Evolutionary conservation across 2,888 invertebrate genomes (phyloP).

Genomic region (Lottia scabra): DNA sequence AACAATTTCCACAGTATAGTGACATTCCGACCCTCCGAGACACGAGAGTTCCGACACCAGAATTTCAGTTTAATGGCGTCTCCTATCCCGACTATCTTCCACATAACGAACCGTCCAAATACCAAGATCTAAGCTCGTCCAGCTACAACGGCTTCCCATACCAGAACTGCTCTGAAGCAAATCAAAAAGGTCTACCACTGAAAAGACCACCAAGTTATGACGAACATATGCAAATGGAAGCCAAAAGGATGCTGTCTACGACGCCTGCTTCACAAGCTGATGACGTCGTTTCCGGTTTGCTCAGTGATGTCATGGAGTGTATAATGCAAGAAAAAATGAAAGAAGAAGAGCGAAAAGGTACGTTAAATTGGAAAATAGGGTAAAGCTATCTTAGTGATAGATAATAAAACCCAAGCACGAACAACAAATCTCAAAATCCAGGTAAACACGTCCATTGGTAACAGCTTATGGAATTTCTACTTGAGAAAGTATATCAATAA

Average conservation of each 20-base stretch:
- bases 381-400: too few species aligned
- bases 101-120: background rate
- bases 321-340: slow-evolving; percentile 6
- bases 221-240: slow-evolving; percentile 9
- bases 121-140: background rate
- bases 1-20: background rate
- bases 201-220: slow-evolving; percentile 13
- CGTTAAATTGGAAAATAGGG: too few species aligned
- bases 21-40: background rate
- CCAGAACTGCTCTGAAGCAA: background rate
- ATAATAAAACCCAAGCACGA: too few species aligned
- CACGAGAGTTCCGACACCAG: background rate
- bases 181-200: background rate
- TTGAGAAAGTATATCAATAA: too few species aligned
- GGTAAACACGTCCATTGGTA: too few species aligned
- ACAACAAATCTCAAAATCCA: too few species aligned
- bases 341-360: background rate
- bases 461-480: too few species aligned
- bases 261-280: background rate
- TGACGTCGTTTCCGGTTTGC: slow-evolving; percentile 3
- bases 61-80: background rate
- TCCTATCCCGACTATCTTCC: background rate
- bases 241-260: background rate
- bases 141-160: background rate
- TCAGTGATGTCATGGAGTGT: slow-evolving; percentile 16